A percentile compares a stretch with the other conserved stretches of the same genome.
phyloP scores from a whole-genome alignment of 2,888 invertebrate species.

The Yponomeuta sedellus region DNA sequence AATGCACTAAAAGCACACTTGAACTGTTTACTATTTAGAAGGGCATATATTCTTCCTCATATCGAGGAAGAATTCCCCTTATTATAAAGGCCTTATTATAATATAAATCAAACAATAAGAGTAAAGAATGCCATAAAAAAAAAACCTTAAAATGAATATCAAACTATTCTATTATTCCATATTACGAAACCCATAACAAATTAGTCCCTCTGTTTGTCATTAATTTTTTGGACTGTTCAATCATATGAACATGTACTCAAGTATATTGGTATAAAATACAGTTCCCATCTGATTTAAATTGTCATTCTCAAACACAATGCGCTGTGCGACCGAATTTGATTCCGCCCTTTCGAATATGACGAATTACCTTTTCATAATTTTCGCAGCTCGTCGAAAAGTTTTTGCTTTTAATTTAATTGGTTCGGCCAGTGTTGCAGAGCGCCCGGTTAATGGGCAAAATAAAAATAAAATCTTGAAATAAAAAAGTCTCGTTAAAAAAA shows the following conservation, averaged over 20 bases:
- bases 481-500: conserved; percentile 1
- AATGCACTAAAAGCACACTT: no score
- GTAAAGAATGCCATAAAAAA: no score
- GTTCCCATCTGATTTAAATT: neutral
- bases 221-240: neutral
- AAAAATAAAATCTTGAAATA: neutral
- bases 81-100: no score
- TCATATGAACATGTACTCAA: neutral
- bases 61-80: no score
- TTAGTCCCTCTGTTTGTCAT: neutral
- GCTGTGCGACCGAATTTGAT: neutral
- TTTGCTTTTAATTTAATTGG: neutral
- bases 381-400: neutral
- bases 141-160: no score
- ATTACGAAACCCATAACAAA: no score
- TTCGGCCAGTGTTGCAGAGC: neutral
- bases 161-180: no score
- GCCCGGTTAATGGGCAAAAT: neutral
- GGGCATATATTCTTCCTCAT: no score
- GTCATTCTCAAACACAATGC: neutral
- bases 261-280: neutral
- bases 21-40: no score
- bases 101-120: no score
- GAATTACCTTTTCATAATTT: neutral
- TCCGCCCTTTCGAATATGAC: no score